phyloP scores from a whole-genome alignment of 2,797 vertebrate genomes.

The Oreonectes daqikongensis region DNA sequence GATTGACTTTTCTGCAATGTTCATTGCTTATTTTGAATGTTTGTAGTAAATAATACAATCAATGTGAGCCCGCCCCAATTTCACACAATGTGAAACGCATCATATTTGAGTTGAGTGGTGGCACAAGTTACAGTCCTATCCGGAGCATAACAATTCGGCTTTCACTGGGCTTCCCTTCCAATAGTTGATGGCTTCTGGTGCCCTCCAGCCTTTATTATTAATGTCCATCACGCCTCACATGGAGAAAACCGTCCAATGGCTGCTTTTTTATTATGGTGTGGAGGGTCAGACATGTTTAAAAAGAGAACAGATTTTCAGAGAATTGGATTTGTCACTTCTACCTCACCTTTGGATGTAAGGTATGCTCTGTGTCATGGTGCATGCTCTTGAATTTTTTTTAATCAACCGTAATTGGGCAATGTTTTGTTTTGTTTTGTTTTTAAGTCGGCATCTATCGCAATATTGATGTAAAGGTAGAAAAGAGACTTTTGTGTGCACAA shows the following conservation, averaged over 20 bases:
- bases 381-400: conserved; percentile 1
- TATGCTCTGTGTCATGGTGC: conserved; percentile 21
- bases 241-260: conserved; percentile 23
- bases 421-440: conserved; percentile 22
- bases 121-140: not conserved
- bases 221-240: conserved; percentile 34
- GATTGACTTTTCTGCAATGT: not conserved
- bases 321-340: not conserved
- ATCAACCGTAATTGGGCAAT: conserved; percentile 44
- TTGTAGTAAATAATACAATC: conserved; percentile 4
- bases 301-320: not conserved
- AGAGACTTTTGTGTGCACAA: not conserved
- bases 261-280: conserved; percentile 21
- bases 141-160: conserved; percentile 51
- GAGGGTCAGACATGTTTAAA: conserved; percentile 46
- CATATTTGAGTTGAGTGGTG: not conserved
- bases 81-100: not conserved
- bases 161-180: conserved; percentile 60
- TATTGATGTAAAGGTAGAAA: conserved; percentile 44
- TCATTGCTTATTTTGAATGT: conserved; percentile 5
- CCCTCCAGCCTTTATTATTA: conserved; percentile 62
- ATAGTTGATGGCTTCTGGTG: conserved; percentile 31
- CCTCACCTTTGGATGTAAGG: not conserved
- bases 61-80: not conserved
- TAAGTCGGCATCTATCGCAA: conserved; percentile 25